Evolutionary conservation across 2,888 invertebrate species (phyloP), one percentile per base, ranked within the genome.

Genomic region (Leucophenga maculata): DNA sequence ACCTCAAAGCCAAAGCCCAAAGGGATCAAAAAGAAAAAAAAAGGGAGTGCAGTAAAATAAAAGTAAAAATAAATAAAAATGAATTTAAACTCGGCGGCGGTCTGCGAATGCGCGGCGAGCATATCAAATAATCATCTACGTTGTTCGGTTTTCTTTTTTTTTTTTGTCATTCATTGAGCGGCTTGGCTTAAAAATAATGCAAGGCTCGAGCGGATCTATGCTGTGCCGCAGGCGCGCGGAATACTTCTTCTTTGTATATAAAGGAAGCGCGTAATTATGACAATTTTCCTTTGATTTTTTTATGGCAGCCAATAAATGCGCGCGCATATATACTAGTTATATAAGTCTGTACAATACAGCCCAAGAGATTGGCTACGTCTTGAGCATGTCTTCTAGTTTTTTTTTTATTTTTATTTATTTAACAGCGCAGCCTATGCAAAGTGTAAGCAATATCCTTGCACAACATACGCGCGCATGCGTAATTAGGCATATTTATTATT

Each of bases 401-500:
- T 26, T 2, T 26, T 3, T 26, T 26, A 3, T 4, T 3, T 26
- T 18, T 18, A 2, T 20, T 20, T 14, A 9, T 52, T 39, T n/a
- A n/a, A n/a, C n/a, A n/a, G 8, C 9, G 8, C 39, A 9, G 39
- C 8, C 11, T 32, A 39, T 39, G 39, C 11, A 6, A 39, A 39
- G 39, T 9, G 11, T 11, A 39, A 39, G 11, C 8, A 39, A 9
- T 8, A 39, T 39, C 26, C 26, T 26, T 26, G 26, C 26, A 11
- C 39, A 39, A 9, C 6, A 39, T 31, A 14, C 26, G 31, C 2
- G 44, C 16, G 44, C 48, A 22, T 64, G 44, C 48, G n/a, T 46
- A 67, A 57, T 67, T 67, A 67, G 48, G 55, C 16, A 18, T 39
- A 67, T 67, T 67, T 67, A 57, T 67, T 67, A 57, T 67, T 39